Conservation (phyloP, 1,140 invertebrate species). For the Drosophila grimshawi region DNA sequence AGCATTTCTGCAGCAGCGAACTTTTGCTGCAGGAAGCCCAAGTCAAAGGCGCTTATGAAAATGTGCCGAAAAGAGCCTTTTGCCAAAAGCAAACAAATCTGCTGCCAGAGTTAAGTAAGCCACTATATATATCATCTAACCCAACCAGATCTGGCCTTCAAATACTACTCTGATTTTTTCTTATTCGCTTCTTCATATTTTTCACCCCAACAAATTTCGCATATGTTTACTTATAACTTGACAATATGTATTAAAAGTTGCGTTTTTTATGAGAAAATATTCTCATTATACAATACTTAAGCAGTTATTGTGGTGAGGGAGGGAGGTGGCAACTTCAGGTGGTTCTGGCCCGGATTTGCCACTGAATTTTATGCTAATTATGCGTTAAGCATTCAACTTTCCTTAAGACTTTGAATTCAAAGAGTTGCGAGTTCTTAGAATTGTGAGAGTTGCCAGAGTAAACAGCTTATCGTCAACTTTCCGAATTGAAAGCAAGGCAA, state of each 20-base stretch:
- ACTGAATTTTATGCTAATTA: slow-evolving; percentile 76
- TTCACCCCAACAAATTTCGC: slow-evolving; percentile 10
- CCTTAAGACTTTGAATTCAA: slow-evolving; percentile 32
- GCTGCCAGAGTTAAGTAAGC: slow-evolving; percentile 13
- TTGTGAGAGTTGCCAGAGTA: slow-evolving; percentile 31
- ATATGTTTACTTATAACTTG: slow-evolving; percentile 2
- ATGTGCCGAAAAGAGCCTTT: slow-evolving; percentile 21
- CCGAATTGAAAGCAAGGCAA: slow-evolving; percentile 10
- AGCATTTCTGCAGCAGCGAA: slow-evolving; percentile 14
- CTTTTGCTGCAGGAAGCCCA: slow-evolving; percentile 18
- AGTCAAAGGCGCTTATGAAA: slow-evolving; percentile 48
- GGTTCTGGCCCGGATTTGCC: slow-evolving; percentile 56
- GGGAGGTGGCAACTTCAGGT: not conserved
- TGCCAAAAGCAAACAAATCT: slow-evolving; percentile 38
- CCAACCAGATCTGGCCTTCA: not conserved
- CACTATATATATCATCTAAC: slow-evolving; percentile 11
- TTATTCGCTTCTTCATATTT: not conserved
- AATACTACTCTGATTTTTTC: slow-evolving; percentile 10
- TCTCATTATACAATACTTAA: slow-evolving; percentile 4
- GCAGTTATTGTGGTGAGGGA: not conserved
- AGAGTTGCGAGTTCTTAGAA: slow-evolving; percentile 49
- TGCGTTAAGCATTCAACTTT: slow-evolving; percentile 69
- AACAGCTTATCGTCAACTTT: slow-evolving; percentile 53
- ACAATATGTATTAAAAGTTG: slow-evolving; percentile 18
- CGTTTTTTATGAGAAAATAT: slow-evolving; percentile 17